phyloP scores from a whole-genome alignment of 2,113 vertebrate genomes.

The Lophura nycthemera region DNA sequence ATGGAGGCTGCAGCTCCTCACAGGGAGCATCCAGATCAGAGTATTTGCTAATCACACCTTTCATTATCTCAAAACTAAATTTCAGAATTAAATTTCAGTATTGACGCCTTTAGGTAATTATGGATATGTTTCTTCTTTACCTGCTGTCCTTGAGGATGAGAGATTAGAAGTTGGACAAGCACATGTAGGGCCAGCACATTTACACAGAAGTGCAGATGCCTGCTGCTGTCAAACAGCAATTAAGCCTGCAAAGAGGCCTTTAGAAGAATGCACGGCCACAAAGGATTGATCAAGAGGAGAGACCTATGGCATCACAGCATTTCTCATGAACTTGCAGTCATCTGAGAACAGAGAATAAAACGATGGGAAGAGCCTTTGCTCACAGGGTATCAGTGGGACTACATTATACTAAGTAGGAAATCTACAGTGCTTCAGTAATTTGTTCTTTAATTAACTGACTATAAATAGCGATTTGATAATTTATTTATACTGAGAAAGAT shows the following conservation, averaged over 20 bases:
- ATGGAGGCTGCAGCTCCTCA: not conserved
- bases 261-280: not conserved
- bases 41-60: not conserved
- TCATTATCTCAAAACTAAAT: not conserved
- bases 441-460: conserved; percentile 49
- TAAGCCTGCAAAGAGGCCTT: not conserved
- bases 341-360: not conserved
- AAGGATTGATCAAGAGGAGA: not conserved
- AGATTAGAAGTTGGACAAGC: not conserved
- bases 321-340: not conserved
- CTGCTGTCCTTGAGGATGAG: not conserved
- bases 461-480: conserved; percentile 45
- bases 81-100: not conserved
- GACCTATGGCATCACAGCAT: not conserved
- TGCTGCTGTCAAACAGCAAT: not conserved
- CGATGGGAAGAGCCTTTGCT: not conserved
- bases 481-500: conserved; percentile 43
- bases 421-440: not conserved
- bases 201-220: not conserved
- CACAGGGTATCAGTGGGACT: not conserved
- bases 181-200: not conserved
- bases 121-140: not conserved
- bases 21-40: not conserved
- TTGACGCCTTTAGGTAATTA: not conserved
- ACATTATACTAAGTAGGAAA: not conserved